Evolutionary conservation across 2,113 vertebrate genomes (phyloP), one percentile per base, ranked within the genome.

Genomic region (Camelus bactrianus): DNA sequence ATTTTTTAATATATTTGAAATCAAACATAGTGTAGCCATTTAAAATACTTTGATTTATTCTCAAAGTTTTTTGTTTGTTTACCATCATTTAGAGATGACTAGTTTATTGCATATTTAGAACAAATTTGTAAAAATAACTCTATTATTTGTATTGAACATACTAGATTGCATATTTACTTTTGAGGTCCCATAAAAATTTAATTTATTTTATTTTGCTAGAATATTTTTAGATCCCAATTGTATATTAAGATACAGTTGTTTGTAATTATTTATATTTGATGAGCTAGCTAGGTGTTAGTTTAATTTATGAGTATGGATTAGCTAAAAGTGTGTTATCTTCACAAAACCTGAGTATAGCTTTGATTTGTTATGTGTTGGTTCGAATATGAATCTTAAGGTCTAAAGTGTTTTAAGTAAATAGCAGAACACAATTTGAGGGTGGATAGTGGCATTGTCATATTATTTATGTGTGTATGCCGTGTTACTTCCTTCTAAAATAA

Each of bases 201-300:
- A 42, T 17, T 73, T 90, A 32, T 56, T 88, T 82, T 67, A 48
- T 84, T 87, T 94, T 87, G 5, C 26, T 87, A 22, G 58, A 58
- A 38, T 93, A 46, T 30, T 86, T 96, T 81, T 92, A 86, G 46
- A 65, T 93, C n/a, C 20, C 50, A 12, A 94, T 91, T 84, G 6
- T 38, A 69, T 65, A 60, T 83, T 76, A 88, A 83, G 38, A 94
- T 75, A 35, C 8, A 67, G 4, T 67, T 89, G 35, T 64, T 90
- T 62, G 32, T 32, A 75, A 48, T 62, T 72, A 3, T 94, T 73
- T 20, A 24, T 80, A 62, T 48, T 70, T 69, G 4, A 73, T 89
- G 19, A 62, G 6, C 26, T 94, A 79, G 10, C 28, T 72, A 85
- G 69, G 26, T 87, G 32, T 35, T 93, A 84, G 38, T 84, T 77